Evolutionary conservation across 2,113 vertebrate genomes (phyloP).

Genomic region (Spermophilus dauricus): DNA sequence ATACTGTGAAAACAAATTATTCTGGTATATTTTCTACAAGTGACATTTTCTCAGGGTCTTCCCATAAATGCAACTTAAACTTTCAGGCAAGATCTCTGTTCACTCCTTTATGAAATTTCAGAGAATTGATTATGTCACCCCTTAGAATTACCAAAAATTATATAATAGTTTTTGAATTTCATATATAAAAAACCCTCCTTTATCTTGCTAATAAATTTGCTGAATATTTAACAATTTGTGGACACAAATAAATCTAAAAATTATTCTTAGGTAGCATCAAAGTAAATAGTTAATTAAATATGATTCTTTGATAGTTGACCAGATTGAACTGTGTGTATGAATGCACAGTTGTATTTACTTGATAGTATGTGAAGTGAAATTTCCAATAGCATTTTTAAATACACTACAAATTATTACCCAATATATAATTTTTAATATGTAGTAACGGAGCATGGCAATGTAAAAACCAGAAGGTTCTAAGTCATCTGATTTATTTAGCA

Average conservation of each 20-base stretch:
- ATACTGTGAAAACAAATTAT: neutral
- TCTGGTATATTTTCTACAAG: neutral
- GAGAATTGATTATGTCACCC: neutral
- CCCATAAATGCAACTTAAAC: neutral
- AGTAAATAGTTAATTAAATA: neutral
- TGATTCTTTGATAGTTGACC: neutral
- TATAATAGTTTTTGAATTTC: neutral
- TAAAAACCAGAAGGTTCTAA: neutral
- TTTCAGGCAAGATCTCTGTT: neutral
- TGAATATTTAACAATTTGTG: neutral
- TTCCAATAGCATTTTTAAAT: conserved; percentile 24
- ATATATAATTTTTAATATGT: neutral
- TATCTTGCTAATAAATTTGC: neutral
- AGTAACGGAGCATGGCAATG: neutral
- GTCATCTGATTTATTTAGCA: conserved; percentile 51
- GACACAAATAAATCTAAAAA: neutral
- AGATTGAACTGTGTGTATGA: neutral
- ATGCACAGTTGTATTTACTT: conserved; percentile 1
- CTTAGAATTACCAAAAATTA: neutral
- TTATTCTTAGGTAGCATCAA: neutral
- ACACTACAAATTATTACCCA: neutral
- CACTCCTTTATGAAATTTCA: neutral
- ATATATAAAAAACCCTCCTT: neutral
- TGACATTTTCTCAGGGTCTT: neutral
- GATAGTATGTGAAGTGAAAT: neutral